Evolutionary conservation across 2,888 invertebrate genomes (phyloP).

Genomic region (Stenurella melanura): DNA sequence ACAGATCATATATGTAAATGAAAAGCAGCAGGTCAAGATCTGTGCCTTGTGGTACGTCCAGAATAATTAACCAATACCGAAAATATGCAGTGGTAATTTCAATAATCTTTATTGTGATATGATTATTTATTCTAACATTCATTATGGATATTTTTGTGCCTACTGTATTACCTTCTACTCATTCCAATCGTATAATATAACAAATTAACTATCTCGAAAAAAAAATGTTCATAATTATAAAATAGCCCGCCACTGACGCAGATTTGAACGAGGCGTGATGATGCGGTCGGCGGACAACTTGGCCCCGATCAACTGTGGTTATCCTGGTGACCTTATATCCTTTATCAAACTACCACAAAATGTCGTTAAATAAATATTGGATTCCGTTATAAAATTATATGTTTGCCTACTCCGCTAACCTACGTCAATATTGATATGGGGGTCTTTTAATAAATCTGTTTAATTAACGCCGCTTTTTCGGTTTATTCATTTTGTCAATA

Average conservation of each 20-base stretch:
- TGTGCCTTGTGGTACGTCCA: too few species aligned
- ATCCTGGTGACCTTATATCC: conserved; percentile 20
- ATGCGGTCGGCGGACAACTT: conserved; percentile 9
- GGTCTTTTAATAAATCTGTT: not conserved
- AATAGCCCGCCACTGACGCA: not conserved
- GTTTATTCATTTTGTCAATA: not conserved
- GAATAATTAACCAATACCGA: too few species aligned
- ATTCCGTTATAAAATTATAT: conserved; percentile 26
- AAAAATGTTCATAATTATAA: not conserved
- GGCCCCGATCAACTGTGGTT: conserved; percentile 22
- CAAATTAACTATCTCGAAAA: too few species aligned
- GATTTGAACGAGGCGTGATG: conserved; percentile 10
- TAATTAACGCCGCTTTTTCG: not conserved
- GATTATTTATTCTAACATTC: too few species aligned
- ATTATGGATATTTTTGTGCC: too few species aligned
- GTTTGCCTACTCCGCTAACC: conserved; percentile 19
- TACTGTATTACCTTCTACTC: too few species aligned
- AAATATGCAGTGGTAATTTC: too few species aligned
- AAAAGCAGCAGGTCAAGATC: too few species aligned
- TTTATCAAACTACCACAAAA: conserved; percentile 29
- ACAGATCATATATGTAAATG: too few species aligned
- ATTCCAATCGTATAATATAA: too few species aligned
- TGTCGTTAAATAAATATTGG: conserved; percentile 34
- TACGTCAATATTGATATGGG: conserved; percentile 14
- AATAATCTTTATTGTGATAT: too few species aligned